Evolutionary conservation across 2,797 vertebrate species (phyloP), one percentile per base, ranked within the genome.

Genomic region (Eutrigla gurnardus): DNA sequence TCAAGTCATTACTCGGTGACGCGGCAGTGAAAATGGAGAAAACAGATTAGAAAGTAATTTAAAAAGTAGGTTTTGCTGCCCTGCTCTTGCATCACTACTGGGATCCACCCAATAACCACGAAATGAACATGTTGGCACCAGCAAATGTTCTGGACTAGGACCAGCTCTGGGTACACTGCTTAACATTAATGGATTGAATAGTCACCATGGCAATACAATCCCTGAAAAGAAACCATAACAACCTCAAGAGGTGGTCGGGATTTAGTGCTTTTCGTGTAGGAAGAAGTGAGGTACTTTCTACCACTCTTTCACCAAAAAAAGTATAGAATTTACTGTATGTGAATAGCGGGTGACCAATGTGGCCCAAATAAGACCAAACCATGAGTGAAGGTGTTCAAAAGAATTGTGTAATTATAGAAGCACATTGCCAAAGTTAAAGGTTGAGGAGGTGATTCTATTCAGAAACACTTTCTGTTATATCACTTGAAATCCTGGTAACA

Each of bases 101-200:
- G 82, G 89, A 89, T 89, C 92, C 88, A 89, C 89, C 91, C 92
- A 88, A 63, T 63, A 90, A 91, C 92, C 93, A 91, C 90, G 89
- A 88, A 25, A 89, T 76, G 79, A 93, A 89, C 84, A 81, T 10
- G 69, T 74, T 88, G 91, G 89, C 91, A 92, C 86, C 79, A 67
- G 73, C n/a, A 57, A 58, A 68, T 18, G 68, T 66, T 76, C 82
- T 86, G 88, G 90, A 75, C 62, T 15, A 40, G 61, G 53, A 64
- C 83, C 89, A 84, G 84, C 55, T 75, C 78, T 17, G 83, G 86
- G 77, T 62, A 79, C 70, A 77, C 61, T 66, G 61, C 76, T 88
- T 65, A 77, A 84, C 76, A 87, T 87, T 87, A 88, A 90, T 82
- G 89, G 68, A 90, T 78, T 70, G 86, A 80, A 86, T 82, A 54